Conservation (phyloP, 2,888 invertebrate genomes). For the Sicus ferrugineus region DNA sequence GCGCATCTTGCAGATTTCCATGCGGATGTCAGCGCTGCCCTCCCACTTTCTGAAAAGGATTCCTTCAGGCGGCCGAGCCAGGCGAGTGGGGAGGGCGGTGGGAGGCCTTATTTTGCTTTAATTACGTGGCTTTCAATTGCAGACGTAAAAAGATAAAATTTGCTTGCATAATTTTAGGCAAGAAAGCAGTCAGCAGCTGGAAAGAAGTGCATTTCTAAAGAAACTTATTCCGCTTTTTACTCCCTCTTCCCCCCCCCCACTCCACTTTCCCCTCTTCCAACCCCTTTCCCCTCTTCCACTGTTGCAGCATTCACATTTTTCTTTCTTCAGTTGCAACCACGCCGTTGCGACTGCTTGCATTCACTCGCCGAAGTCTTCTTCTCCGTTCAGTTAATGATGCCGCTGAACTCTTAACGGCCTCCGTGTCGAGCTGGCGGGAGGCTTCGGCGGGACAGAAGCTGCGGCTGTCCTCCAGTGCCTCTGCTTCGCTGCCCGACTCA, state of each 20-base stretch:
- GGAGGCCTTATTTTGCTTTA: slow-evolving; percentile 37
- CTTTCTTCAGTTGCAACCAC: no score
- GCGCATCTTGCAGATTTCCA: slow-evolving; percentile 14
- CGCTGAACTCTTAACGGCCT: background rate
- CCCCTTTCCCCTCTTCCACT: background rate
- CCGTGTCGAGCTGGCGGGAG: background rate
- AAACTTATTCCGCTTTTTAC: background rate
- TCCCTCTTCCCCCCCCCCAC: no score
- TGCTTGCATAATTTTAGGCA: slow-evolving; percentile 42
- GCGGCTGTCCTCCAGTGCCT: no score
- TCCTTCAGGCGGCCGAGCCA: no score
- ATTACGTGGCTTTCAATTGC: slow-evolving; percentile 40
- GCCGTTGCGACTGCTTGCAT: background rate
- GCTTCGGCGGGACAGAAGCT: no score
- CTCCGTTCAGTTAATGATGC: slow-evolving; percentile 14
- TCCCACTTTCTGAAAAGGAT: background rate
- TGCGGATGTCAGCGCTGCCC: background rate
- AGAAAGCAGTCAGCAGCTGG: slow-evolving; percentile 33
- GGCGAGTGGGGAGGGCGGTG: background rate
- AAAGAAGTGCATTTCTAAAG: slow-evolving; percentile 26
- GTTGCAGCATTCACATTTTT: no score
- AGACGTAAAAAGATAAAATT: slow-evolving; percentile 26
- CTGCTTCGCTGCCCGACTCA: slow-evolving; percentile 23
- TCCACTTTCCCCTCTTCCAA: background rate
- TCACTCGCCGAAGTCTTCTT: slow-evolving; percentile 2